Conservation (phyloP, 2,888 invertebrate species). For the Lagria hirta region DNA sequence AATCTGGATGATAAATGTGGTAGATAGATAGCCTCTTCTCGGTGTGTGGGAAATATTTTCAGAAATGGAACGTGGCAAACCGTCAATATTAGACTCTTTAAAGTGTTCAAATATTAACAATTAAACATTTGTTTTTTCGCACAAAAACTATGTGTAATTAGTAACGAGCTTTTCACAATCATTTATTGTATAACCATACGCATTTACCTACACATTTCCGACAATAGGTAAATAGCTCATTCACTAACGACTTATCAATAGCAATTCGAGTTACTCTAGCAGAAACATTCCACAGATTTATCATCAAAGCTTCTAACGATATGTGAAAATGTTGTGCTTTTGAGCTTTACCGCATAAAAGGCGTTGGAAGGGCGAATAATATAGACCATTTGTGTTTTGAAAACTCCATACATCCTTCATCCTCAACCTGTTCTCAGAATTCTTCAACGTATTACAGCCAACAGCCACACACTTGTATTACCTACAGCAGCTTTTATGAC, state of each 20-base stretch:
- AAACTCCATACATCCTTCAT: conserved; percentile 14
- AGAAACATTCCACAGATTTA: conserved; percentile 19
- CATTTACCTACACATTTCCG: conserved; percentile 14
- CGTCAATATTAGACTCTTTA: too few species aligned
- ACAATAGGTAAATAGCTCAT: conserved; percentile 18
- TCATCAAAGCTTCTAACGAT: conserved; percentile 5
- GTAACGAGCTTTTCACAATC: too few species aligned
- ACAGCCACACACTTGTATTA: conserved; percentile 6
- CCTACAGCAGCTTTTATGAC: conserved; percentile 24
- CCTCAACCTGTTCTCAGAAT: conserved; percentile 22
- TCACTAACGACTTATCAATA: conserved; percentile 17
- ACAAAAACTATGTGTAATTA: too few species aligned
- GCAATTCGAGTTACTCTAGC: conserved; percentile 17
- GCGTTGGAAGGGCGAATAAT: conserved; percentile 20
- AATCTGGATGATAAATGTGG: too few species aligned
- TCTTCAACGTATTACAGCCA: conserved; percentile 17
- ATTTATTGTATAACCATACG: too few species aligned
- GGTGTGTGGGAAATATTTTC: too few species aligned
- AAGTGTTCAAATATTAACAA: too few species aligned
- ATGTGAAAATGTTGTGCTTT: conserved; percentile 17
- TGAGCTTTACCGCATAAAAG: conserved; percentile 11
- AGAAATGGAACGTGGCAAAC: too few species aligned
- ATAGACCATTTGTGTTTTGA: conserved; percentile 16
- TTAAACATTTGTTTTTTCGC: too few species aligned
- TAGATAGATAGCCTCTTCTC: too few species aligned